phyloP scores from a whole-genome alignment of 2,888 invertebrate genomes.

The Pammene fasciana region DNA sequence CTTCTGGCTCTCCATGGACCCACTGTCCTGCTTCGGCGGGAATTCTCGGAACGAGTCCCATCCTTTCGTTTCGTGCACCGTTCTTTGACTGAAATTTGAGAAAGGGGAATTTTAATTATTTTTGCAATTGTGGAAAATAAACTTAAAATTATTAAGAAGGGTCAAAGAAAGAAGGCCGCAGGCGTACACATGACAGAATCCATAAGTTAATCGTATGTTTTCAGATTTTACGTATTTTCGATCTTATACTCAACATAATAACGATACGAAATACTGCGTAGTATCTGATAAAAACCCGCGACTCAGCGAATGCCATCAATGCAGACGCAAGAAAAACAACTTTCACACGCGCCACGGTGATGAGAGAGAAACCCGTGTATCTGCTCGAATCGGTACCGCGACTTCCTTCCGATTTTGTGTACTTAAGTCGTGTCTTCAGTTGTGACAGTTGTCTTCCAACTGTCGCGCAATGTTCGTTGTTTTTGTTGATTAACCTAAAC shows the following conservation, averaged over 20 bases:
- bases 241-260: no score
- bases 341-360: conserved; percentile 67
- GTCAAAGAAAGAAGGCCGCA: background rate
- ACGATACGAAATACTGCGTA: no score
- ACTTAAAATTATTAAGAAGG: background rate
- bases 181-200: no score
- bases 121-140: background rate
- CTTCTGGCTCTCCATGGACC: conserved; percentile 94
- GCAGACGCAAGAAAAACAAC: conserved; percentile 68
- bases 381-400: conserved; percentile 39
- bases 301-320: conserved; percentile 49
- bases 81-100: conserved; percentile 87
- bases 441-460: conserved; percentile 3
- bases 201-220: no score
- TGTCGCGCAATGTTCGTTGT: conserved; percentile 16
- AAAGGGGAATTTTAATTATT: conserved; percentile 3
- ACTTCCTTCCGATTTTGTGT: conserved; percentile 65
- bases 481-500: conserved; percentile 2
- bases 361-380: conserved; percentile 64
- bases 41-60: conserved; percentile 98
- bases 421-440: no score
- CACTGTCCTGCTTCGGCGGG: conserved; percentile 93
- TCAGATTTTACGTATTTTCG: no score
- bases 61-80: conserved; percentile 94
- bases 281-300: conserved; percentile 35